Evolutionary conservation across 2,888 invertebrate genomes (phyloP).

Genomic region (Synanthedon vespiformis): DNA sequence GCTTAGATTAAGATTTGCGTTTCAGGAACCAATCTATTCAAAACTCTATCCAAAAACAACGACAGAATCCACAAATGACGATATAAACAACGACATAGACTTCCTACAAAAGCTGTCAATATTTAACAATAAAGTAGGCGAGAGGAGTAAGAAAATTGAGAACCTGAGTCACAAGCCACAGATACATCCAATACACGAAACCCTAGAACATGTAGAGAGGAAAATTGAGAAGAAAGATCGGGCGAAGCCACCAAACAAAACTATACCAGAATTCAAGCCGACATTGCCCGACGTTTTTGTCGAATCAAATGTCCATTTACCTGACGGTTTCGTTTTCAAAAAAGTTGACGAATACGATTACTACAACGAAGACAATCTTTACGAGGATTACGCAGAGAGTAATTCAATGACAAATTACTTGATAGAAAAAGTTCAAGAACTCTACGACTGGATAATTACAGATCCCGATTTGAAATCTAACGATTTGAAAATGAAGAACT

Average conservation of each 20-base stretch:
- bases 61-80: conserved; percentile 7
- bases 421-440: conserved; percentile 62
- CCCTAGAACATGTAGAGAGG: conserved; percentile 33
- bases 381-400: conserved; percentile 60
- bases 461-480: conserved; percentile 44
- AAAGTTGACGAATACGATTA: conserved; percentile 42
- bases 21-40: conserved; percentile 42
- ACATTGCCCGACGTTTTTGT: conserved; percentile 34
- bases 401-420: conserved; percentile 59
- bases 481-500: conserved; percentile 16
- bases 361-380: conserved; percentile 51
- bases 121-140: conserved; percentile 44
- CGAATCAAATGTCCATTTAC: conserved; percentile 25
- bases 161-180: conserved; percentile 39
- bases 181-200: conserved; percentile 48
- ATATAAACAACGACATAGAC: conserved; percentile 28
- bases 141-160: conserved; percentile 14
- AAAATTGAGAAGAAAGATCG: conserved; percentile 58
- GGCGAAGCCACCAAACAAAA: conserved; percentile 20
- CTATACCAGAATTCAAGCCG: conserved; percentile 45
- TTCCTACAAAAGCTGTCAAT: conserved; percentile 42
- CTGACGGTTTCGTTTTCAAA: conserved; percentile 32
- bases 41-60: conserved; percentile 9
- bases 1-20: neutral
- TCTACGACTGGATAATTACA: conserved; percentile 61